Base-by-base conservation (phyloP, 2,797 vertebrate genomes). In the Pelobates cultripes region DNA sequence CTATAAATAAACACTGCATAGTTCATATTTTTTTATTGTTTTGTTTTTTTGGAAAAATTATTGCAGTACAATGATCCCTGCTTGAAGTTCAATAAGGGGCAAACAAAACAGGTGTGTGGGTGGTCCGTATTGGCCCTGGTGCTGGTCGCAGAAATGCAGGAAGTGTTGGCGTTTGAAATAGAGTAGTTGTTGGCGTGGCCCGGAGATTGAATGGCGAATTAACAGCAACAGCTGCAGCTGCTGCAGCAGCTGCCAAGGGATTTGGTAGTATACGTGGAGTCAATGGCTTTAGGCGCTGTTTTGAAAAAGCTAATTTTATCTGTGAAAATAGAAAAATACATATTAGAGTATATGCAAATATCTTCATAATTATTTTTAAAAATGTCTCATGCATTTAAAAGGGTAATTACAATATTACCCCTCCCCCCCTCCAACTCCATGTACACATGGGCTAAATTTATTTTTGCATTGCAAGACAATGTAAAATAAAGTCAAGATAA, bases 1-100 rank as follows among this genome's bases (percentile, higher is more conserved):
- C 90, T 93, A 94, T 93, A 95, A 93, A 93, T 89, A 93, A 94
- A 95, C 94, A 93, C 96, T 98, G 97, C 97, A 98, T 99, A 98
- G 97, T 96, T 97, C 94, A 94, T 92, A 47, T 28, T 3, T 90
- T 91, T 90, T 87, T 91, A 92, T 94, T 92, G 81, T 84, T 86
- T 86, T 86, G 43, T 86, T 89, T 90, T 86, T 86, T 86, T 17
- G 61, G 7, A 61, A 64, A 64, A 91, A 95, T 98, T 98, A 98
- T 98, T 98, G 97, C 97, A 92, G 94, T 93, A 93, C 90, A 89
- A 85, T 86, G 81, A 89, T 92, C 92, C 91, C 88, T 82, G 77
- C 86, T 78, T 85, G 84, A 87, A 87, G 88, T 91, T 98, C 94
- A 98, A 89, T 96, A 98, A 42, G 97, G 97, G 89, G 97, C 94